Conservation (phyloP, 1,140 invertebrate genomes). For the Nasonia longicornis region DNA sequence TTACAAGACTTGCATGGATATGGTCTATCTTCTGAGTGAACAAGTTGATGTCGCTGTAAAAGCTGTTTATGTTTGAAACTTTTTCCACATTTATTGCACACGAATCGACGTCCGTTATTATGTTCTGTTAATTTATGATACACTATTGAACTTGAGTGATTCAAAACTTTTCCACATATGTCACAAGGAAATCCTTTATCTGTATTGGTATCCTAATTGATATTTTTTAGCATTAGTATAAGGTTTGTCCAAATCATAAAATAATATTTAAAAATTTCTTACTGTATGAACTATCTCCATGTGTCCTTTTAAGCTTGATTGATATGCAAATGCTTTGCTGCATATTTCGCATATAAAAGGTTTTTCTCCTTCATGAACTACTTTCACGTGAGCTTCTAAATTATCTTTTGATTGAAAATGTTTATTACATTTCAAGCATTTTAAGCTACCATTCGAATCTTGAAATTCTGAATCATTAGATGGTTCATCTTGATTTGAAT, state of each 20-base stretch:
- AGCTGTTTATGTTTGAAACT: constrained; percentile 79
- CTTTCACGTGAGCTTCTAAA: constrained; percentile 72
- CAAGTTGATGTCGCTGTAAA: constrained; percentile 77
- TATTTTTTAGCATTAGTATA: constrained; percentile 29
- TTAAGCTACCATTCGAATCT: constrained; percentile 52
- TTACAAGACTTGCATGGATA: constrained; percentile 74
- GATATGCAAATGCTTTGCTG: constrained; percentile 71
- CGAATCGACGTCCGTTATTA: constrained; percentile 74
- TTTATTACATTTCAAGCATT: constrained; percentile 72
- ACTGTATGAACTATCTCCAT: constrained; percentile 67
- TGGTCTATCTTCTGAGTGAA: constrained; percentile 76
- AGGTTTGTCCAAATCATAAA: not conserved
- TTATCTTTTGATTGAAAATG: constrained; percentile 71
- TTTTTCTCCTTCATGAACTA: constrained; percentile 70
- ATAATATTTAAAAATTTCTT: constrained; percentile 31
- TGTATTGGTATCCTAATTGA: constrained; percentile 47
- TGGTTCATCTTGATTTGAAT: constrained; percentile 6
- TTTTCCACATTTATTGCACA: constrained; percentile 79
- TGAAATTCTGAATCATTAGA: constrained; percentile 23
- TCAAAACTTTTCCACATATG: constrained; percentile 77
- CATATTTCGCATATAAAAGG: constrained; percentile 72
- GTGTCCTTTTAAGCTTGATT: constrained; percentile 72
- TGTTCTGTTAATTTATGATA: constrained; percentile 81
- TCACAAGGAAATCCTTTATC: constrained; percentile 74
- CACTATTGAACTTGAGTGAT: constrained; percentile 75